phyloP scores from a whole-genome alignment of 2,888 invertebrate species.

The Unio delphinus region DNA sequence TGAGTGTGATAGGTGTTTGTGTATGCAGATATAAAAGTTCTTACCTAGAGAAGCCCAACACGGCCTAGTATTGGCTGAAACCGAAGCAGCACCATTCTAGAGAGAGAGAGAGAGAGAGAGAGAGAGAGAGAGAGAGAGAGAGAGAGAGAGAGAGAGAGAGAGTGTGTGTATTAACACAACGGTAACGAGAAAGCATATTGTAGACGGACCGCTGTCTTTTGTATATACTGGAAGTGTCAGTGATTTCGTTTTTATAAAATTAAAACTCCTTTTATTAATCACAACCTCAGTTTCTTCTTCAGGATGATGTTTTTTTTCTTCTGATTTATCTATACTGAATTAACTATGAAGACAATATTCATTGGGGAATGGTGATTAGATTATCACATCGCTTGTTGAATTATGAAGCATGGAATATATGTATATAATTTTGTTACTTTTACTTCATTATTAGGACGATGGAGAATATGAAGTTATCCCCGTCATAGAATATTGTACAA shows the following conservation, averaged over 20 bases:
- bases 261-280: too few species aligned
- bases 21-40: background rate
- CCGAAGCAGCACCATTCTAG: too few species aligned
- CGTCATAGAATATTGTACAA: conserved; percentile 96
- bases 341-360: too few species aligned
- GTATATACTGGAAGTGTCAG: too few species aligned
- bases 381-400: background rate
- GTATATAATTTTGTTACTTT: background rate
- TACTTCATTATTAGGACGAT: conserved; percentile 66
- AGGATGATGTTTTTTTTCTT: too few species aligned
- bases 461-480: conserved; percentile 88
- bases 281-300: too few species aligned
- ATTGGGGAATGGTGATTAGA: background rate
- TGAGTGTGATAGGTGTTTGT: background rate
- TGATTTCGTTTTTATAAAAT: too few species aligned
- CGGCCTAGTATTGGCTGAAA: too few species aligned
- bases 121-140: background rate
- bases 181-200: background rate
- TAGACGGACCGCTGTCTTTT: background rate
- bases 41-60: too few species aligned
- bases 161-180: background rate
- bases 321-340: too few species aligned
- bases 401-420: background rate
- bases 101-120: too few species aligned
- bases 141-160: background rate